phyloP scores from a whole-genome alignment of 2,797 vertebrate species.

The Sebastes hubbsi region DNA sequence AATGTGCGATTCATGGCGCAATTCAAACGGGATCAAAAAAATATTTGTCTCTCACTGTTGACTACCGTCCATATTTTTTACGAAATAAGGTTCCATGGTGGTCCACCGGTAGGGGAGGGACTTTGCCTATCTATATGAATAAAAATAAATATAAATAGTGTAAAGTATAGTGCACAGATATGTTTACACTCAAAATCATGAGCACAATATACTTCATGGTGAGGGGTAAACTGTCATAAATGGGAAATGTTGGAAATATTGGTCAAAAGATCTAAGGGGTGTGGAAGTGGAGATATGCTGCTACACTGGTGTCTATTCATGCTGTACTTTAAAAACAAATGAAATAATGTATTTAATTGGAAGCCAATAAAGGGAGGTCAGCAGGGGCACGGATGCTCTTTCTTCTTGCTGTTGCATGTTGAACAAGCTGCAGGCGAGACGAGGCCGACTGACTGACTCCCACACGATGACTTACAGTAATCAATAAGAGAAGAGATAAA shows the following conservation, averaged over 20 bases:
- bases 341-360: neutral
- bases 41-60: no score
- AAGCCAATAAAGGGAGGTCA: neutral
- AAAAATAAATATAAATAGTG: no score
- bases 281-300: neutral
- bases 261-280: neutral
- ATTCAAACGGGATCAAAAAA: no score
- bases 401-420: conserved; percentile 4
- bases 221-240: neutral
- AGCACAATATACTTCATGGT: neutral
- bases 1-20: no score
- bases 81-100: no score
- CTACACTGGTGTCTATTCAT: neutral
- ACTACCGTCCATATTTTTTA: no score
- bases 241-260: neutral
- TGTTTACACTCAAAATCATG: neutral
- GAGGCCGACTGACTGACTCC: neutral
- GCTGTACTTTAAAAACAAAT: neutral
- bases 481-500: conserved; percentile 13
- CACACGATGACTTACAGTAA: conserved; percentile 8
- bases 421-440: conserved; percentile 4
- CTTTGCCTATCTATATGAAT: no score
- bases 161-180: no score
- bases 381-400: neutral
- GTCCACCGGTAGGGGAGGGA: no score